Percentiles rank a stretch among this genome's conserved stretches.
Conservation (phyloP, 2,888 invertebrate species). For the Onthophagus sagittarius region DNA sequence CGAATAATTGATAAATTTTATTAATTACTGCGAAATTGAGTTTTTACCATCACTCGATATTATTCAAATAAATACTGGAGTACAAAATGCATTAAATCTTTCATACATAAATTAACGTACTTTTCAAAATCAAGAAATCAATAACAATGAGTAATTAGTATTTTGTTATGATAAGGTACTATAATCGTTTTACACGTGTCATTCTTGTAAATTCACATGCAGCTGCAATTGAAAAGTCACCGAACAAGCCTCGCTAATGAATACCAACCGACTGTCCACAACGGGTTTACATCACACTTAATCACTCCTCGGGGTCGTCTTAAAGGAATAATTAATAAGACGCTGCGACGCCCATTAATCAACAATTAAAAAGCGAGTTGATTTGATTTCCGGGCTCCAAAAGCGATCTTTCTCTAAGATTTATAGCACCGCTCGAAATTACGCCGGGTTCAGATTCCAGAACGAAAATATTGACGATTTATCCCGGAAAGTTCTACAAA, state of each 20-base stretch:
- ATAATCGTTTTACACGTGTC: too few relatives aligned
- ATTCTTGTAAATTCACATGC: background rate
- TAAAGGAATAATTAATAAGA: background rate
- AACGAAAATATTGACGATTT: background rate
- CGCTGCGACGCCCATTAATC: constrained; percentile 37
- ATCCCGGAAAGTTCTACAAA: background rate
- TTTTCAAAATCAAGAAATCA: too few relatives aligned
- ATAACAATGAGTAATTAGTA: too few relatives aligned
- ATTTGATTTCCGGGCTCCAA: constrained; percentile 38
- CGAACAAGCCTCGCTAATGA: background rate
- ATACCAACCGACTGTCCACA: background rate
- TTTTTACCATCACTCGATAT: background rate
- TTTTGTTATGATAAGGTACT: too few relatives aligned
- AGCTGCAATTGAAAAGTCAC: background rate
- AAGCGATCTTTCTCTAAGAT: background rate
- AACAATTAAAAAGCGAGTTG: constrained; percentile 44
- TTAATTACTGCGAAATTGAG: background rate
- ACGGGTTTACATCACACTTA: background rate
- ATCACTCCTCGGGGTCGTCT: background rate
- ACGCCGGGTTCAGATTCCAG: background rate
- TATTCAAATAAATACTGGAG: background rate
- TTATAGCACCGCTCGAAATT: background rate
- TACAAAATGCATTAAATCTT: background rate
- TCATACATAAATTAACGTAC: background rate
- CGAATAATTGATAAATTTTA: background rate